Percentiles rank a stretch among this genome's conserved stretches.
Evolutionary conservation across 64 coral and sea anemone genomes (phyloP).

Genomic region (Catalaphyllia jardinei): DNA sequence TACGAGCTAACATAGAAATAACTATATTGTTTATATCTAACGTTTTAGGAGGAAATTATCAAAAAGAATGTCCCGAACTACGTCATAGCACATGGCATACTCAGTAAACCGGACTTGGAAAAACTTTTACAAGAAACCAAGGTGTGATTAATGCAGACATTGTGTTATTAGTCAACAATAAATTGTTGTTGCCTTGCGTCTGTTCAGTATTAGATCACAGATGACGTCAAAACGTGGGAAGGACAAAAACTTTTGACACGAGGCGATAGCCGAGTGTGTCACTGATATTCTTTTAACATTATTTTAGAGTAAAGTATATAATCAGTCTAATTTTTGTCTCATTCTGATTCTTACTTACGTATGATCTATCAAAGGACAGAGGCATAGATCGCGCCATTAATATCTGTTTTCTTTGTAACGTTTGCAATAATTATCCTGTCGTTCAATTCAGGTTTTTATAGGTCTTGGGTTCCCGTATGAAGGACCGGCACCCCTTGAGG

Average conservation of each 20-base stretch:
- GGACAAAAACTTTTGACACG: too few relatives aligned
- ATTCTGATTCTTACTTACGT: too few relatives aligned
- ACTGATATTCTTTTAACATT: too few relatives aligned
- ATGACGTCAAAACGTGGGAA: too few relatives aligned
- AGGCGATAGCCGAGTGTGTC: too few relatives aligned
- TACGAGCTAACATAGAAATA: neutral
- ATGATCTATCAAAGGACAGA: too few relatives aligned
- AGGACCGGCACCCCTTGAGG: constrained; percentile 95
- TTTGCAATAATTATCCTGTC: neutral
- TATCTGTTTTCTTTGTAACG: neutral
- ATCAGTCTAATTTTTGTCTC: too few relatives aligned
- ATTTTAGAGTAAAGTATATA: too few relatives aligned
- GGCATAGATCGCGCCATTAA: too few relatives aligned
- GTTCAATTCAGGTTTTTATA: constrained; percentile 77
- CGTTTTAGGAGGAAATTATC: constrained; percentile 36
- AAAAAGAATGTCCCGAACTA: constrained; percentile 58
- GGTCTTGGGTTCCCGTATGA: constrained; percentile 98
- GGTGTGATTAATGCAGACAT: constrained; percentile 33
- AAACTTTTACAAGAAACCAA: constrained; percentile 83
- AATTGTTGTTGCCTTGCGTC: too few relatives aligned
- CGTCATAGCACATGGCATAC: constrained; percentile 80
- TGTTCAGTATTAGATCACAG: too few relatives aligned
- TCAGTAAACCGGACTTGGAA: constrained; percentile 63
- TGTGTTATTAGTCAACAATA: neutral
- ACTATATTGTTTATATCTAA: neutral